These are phyloP conservation scores for Apotomis turbidana DNA, from an alignment of 2,888 invertebrate species.

Conservation along the genomic window DNA sequence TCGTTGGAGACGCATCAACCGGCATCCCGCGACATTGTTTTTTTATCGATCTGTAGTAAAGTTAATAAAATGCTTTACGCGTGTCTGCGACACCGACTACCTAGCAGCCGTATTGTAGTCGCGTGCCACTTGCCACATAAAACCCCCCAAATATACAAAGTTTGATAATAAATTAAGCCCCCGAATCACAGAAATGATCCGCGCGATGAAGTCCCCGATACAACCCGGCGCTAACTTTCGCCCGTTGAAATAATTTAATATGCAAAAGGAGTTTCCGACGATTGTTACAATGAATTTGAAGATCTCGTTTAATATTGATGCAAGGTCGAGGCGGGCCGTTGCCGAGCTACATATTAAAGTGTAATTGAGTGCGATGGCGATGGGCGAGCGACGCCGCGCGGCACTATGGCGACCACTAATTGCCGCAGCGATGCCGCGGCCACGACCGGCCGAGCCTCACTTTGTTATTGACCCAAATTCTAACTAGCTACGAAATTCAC, in stretches of 20 bases:
- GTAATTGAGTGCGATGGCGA: constrained; percentile 34
- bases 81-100: neutral
- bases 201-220: constrained; percentile 2
- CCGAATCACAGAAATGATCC: constrained; percentile 16
- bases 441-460: neutral
- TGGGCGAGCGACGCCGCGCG: constrained; percentile 3
- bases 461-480: constrained; percentile 27
- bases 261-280: constrained; percentile 39
- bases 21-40: constrained; percentile 9
- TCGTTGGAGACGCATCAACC: constrained; percentile 7
- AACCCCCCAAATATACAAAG: neutral
- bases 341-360: constrained; percentile 26
- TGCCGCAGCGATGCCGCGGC: constrained; percentile 6
- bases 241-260: constrained; percentile 28
- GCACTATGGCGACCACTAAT: constrained; percentile 26
- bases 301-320: constrained; percentile 38
- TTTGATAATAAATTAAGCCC: constrained; percentile 18
- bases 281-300: constrained; percentile 40
- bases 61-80: neutral
- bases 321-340: constrained; percentile 24
- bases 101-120: neutral
- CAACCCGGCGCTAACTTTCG: constrained; percentile 15
- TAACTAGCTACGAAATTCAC: constrained; percentile 5
- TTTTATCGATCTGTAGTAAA: neutral
- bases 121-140: constrained; percentile 15